Conservation (phyloP, 2,888 invertebrate species). For the Orthosia incerta region DNA sequence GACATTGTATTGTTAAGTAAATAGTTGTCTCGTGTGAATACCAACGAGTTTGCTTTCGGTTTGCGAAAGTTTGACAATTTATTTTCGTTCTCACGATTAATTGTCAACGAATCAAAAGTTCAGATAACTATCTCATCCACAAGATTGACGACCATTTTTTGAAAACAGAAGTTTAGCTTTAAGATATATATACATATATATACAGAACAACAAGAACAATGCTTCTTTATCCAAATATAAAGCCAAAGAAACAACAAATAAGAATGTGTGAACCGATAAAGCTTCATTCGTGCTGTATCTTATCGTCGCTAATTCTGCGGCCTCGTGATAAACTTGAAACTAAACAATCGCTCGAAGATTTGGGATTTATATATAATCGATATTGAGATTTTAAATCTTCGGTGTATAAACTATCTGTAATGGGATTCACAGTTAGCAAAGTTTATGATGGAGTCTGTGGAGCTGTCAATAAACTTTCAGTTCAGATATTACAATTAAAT, state of each 20-base stretch:
- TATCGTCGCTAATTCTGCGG: slow-evolving; percentile 51
- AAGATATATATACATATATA: background rate
- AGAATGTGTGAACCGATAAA: slow-evolving; percentile 42
- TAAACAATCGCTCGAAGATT: slow-evolving; percentile 33
- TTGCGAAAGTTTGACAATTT: slow-evolving; percentile 50
- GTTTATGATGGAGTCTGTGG: slow-evolving; percentile 20
- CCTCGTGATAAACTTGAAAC: slow-evolving; percentile 61
- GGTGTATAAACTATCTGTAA: background rate
- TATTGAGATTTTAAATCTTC: slow-evolving; percentile 14
- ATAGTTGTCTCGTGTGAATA: slow-evolving; percentile 58
- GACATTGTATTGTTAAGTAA: slow-evolving; percentile 63
- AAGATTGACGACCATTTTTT: background rate
- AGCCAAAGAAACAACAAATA: slow-evolving; percentile 17
- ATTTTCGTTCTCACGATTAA: slow-evolving; percentile 34
- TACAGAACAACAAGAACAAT: background rate
- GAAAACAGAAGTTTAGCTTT: background rate
- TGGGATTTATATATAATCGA: slow-evolving; percentile 18
- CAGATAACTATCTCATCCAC: background rate
- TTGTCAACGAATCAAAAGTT: slow-evolving; percentile 12
- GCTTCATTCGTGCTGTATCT: slow-evolving; percentile 50
- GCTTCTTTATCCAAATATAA: slow-evolving; percentile 23
- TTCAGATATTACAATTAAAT: slow-evolving; percentile 35
- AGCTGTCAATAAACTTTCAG: slow-evolving; percentile 52
- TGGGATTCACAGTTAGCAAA: slow-evolving; percentile 14
- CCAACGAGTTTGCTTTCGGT: slow-evolving; percentile 50